phyloP scores from a whole-genome alignment of 1,140 invertebrate species.

The Epicauta chinensis region DNA sequence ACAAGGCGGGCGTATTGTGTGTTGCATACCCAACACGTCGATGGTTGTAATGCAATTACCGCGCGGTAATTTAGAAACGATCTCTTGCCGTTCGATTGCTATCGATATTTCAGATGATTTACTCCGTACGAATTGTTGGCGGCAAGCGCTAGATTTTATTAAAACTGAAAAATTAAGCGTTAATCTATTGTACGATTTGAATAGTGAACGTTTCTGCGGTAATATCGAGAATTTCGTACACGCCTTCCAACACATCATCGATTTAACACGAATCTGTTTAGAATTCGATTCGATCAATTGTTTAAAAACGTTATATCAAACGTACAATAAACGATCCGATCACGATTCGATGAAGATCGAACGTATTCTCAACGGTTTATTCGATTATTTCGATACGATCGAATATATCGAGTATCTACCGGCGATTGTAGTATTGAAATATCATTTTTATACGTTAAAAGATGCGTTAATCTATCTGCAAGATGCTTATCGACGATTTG shows the following conservation, averaged over 20 bases:
- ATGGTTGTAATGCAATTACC: constrained; percentile 24
- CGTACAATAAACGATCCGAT: neutral
- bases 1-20: constrained; percentile 27
- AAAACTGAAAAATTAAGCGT: constrained; percentile 23
- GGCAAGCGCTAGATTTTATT: constrained; percentile 20
- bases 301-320: constrained; percentile 15
- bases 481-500: constrained; percentile 5
- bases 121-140: constrained; percentile 18
- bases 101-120: constrained; percentile 26
- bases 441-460: constrained; percentile 24
- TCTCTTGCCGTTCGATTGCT: constrained; percentile 25
- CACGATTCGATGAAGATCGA: neutral
- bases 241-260: constrained; percentile 5
- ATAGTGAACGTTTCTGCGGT: constrained; percentile 17
- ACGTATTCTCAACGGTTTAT: constrained; percentile 15
- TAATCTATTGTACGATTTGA: constrained; percentile 30
- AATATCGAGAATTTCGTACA: constrained; percentile 25
- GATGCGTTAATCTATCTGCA: constrained; percentile 21
- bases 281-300: constrained; percentile 9
- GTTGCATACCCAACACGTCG: constrained; percentile 3
- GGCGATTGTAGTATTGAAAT: constrained; percentile 23
- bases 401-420: constrained; percentile 21
- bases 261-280: constrained; percentile 5
- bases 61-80: constrained; percentile 28
- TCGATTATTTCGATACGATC: constrained; percentile 17